phyloP scores from a whole-genome alignment of 2,797 vertebrate species.

The Potorous gilbertii region DNA sequence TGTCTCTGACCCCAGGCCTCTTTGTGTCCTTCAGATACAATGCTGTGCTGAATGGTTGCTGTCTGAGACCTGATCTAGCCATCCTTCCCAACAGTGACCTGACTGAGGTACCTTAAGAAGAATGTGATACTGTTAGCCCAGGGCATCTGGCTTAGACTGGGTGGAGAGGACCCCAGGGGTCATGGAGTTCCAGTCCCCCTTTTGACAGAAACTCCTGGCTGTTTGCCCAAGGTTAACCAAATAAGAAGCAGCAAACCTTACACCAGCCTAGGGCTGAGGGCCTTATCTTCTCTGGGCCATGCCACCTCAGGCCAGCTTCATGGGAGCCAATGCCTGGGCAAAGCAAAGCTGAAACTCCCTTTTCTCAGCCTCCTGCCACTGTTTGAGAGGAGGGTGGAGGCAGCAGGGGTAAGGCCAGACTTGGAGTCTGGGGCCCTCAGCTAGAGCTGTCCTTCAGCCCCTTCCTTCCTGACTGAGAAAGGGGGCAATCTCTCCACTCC shows the following conservation, averaged over 20 bases:
- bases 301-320: too few relatives aligned
- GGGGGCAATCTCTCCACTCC: neutral
- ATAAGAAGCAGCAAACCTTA: neutral
- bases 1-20: conserved; percentile 44
- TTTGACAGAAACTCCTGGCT: neutral
- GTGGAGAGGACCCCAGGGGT: neutral
- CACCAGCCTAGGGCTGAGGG: neutral
- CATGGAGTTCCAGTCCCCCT: neutral
- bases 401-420: neutral
- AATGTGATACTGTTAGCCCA: too few relatives aligned
- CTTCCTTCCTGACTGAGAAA: neutral
- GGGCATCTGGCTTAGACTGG: neutral
- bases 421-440: neutral
- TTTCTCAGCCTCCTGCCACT: neutral
- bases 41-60: conserved; percentile 90
- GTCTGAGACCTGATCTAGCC: conserved; percentile 91
- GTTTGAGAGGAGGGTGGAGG: neutral
- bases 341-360: too few relatives aligned
- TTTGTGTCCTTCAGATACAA: conserved; percentile 88
- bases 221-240: neutral
- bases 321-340: too few relatives aligned
- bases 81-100: conserved; percentile 92
- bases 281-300: neutral
- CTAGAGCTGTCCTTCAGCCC: neutral
- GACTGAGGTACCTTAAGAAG: conserved; percentile 89